Base-by-base conservation (phyloP, 2,797 vertebrate genomes). In the Danio aesculapii region DNA sequence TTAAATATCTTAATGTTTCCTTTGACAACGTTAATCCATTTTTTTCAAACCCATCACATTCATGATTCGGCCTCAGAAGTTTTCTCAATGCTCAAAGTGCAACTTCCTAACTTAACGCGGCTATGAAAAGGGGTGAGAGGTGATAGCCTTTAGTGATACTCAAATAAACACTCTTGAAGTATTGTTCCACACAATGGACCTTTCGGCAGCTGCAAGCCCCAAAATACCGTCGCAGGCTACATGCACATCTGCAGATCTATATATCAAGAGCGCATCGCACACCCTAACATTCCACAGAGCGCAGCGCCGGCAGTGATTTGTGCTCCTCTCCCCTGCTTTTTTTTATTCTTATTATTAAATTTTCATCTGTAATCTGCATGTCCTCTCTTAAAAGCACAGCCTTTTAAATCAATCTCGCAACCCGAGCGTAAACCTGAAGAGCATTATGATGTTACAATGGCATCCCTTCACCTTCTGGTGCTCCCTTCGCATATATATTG, bases 371-470 rank as follows among this genome's bases (percentile, higher is more conserved):
- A 93, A 94, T 94, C 92, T 93, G 90, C 93, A 92, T 91, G 91
- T 88, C 91, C 88, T 62, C 90, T 90, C 77, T 91, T 93, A 91
- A 92, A 92, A 92, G 90, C 88, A 85, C 78, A 89, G 87, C 88
- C 92, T 93, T 92, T 92, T 93, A 94, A 94, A 94, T 94, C 93
- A 93, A 91, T 94, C 94, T 91, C 83, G 81, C 77, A 61, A 88
- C 87, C 88, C 85, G 81, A 79, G 58, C 77, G 62, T 83, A 86
- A 89, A 93, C 87, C 91, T 92, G 92, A 88, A 90, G 83, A 83
- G 84, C 88, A 92, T 91, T 93, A 91, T 90, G 91, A 92, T 92
- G 92, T 92, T 89, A 92, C 89, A 72, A 91, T 86, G 84, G 85
- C 88, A 90, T 87, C 87, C 87, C 84, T 83, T 89, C 86, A 87